Percentiles rank a stretch among this genome's conserved stretches.
These are phyloP conservation scores for Formica selysi DNA, from an alignment of 1,140 invertebrate species.

Conservation along the genomic window DNA sequence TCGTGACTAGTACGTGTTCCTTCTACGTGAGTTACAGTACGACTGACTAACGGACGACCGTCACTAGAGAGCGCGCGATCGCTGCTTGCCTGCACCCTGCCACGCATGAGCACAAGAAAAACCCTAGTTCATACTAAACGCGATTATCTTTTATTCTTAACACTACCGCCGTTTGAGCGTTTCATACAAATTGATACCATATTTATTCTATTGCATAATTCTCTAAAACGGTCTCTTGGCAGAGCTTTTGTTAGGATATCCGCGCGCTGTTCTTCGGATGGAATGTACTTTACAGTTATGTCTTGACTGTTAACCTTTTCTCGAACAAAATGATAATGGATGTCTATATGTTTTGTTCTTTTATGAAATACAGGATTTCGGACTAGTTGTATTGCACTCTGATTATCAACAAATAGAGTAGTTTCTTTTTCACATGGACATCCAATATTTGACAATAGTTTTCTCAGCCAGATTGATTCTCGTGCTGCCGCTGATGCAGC, in stretches of 20 bases:
- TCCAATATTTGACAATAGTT: conserved; percentile 42
- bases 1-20: too few relatives aligned
- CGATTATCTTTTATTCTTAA: too few relatives aligned
- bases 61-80: too few relatives aligned
- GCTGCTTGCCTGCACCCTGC: too few relatives aligned
- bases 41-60: too few relatives aligned
- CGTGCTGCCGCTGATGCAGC: conserved; percentile 79
- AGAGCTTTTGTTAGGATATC: conserved; percentile 74
- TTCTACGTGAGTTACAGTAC: too few relatives aligned
- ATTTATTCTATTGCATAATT: neutral
- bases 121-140: too few relatives aligned
- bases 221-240: neutral
- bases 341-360: conserved; percentile 80
- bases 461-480: conserved; percentile 80
- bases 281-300: conserved; percentile 67
- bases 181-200: neutral
- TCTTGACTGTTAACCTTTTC: conserved; percentile 60
- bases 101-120: too few relatives aligned
- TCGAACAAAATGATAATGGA: conserved; percentile 80
- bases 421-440: neutral
- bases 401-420: conserved; percentile 71
- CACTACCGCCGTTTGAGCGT: neutral
- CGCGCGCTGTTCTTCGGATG: conserved; percentile 51
- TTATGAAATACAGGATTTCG: conserved; percentile 78
- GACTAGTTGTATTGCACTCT: conserved; percentile 80